Percentiles rank a stretch among this genome's conserved stretches.
Evolutionary conservation across 1,140 invertebrate species (phyloP).

Genomic region (Caenorhabditis remanei): DNA sequence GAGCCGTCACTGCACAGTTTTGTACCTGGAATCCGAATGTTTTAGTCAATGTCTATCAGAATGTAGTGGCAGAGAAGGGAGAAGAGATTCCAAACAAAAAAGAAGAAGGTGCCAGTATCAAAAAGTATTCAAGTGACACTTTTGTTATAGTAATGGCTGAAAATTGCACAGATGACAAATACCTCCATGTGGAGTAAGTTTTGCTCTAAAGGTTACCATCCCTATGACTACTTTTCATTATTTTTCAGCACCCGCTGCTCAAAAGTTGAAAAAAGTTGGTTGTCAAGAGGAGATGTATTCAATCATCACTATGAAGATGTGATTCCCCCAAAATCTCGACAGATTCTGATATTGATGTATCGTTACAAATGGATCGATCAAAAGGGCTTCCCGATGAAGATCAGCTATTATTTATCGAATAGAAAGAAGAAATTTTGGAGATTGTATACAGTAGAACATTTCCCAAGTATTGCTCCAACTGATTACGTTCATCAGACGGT

Average conservation of each 20-base stretch:
- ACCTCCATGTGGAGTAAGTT: neutral
- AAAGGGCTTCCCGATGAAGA: neutral
- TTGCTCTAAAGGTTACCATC: neutral
- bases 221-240: too few relatives aligned
- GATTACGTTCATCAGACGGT: neutral
- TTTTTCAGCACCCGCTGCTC: neutral
- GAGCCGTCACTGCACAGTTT: neutral
- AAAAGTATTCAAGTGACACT: neutral
- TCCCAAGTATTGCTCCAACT: neutral
- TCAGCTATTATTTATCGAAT: neutral
- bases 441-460: neutral
- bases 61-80: neutral
- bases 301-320: neutral
- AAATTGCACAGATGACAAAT: neutral
- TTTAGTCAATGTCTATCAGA: neutral
- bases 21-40: neutral
- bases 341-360: neutral
- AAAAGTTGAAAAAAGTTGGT: neutral
- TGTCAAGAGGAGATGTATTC: neutral
- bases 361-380: neutral
- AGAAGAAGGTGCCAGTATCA: neutral
- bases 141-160: neutral
- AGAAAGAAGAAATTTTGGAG: neutral
- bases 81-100: neutral
- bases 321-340: neutral